phyloP scores from a whole-genome alignment of 2,113 vertebrate genomes.

The Atherinomorus stipes region DNA sequence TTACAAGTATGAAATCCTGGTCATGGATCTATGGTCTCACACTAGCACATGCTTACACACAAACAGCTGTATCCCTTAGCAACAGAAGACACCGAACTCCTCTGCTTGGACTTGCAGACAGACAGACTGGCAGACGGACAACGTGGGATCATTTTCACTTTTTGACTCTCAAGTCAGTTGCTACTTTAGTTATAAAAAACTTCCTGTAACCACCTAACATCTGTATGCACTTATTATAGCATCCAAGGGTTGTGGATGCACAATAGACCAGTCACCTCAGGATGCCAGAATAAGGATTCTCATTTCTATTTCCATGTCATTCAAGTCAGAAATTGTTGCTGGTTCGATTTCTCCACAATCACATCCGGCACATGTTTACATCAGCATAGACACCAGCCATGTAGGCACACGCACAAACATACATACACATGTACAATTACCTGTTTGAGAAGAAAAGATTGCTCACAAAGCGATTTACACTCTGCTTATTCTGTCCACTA shows the following conservation, averaged over 20 bases:
- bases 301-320: constrained; percentile 5
- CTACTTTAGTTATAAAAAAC: constrained; percentile 32
- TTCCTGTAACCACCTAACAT: constrained; percentile 38
- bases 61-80: constrained; percentile 50
- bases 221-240: constrained; percentile 17
- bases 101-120: constrained; percentile 34
- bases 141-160: constrained; percentile 38
- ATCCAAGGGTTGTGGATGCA: constrained; percentile 1
- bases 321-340: not conserved
- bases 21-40: constrained; percentile 63
- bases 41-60: constrained; percentile 24
- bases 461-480: constrained; percentile 46
- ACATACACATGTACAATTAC: constrained; percentile 61
- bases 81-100: constrained; percentile 37
- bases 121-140: constrained; percentile 24
- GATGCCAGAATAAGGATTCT: not conserved
- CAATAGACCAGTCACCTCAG: not conserved
- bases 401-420: constrained; percentile 9
- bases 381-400: not conserved
- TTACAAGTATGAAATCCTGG: constrained; percentile 51
- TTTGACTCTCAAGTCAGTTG: constrained; percentile 14
- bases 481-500: constrained; percentile 64
- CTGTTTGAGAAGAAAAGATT: constrained; percentile 73
- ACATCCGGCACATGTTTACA: not conserved
- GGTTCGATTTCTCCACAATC: not conserved